phyloP scores from a whole-genome alignment of 2,797 vertebrate genomes.

The Pogonophryne albipinna region DNA sequence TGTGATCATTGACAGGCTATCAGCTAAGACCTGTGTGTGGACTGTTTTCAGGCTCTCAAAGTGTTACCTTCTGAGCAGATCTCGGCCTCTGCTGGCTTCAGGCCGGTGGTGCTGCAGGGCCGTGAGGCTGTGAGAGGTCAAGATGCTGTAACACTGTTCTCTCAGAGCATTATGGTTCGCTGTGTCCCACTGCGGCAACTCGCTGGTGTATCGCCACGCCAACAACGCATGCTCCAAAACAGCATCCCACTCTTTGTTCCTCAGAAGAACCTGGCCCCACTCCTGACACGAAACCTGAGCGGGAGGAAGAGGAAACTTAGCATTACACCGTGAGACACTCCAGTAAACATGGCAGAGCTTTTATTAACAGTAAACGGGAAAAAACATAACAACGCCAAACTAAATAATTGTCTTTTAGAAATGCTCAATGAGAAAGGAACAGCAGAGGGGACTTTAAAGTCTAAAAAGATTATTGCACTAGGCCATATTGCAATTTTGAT shows the following conservation, averaged over 20 bases:
- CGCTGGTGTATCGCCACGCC: slow-evolving; percentile 81
- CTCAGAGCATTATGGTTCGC: slow-evolving; percentile 74
- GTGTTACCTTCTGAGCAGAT: slow-evolving; percentile 80
- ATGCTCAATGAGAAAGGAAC: not conserved
- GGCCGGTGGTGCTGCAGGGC: slow-evolving; percentile 76
- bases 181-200: slow-evolving; percentile 85
- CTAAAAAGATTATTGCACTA: too few relatives aligned
- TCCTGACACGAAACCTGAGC: slow-evolving; percentile 83
- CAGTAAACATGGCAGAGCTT: not conserved
- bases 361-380: not conserved
- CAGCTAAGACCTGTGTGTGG: not conserved
- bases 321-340: not conserved
- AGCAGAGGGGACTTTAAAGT: not conserved
- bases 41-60: too few relatives aligned
- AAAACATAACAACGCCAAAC: not conserved
- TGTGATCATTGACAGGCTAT: not conserved
- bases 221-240: slow-evolving; percentile 78
- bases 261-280: slow-evolving; percentile 79
- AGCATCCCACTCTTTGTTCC: slow-evolving; percentile 77
- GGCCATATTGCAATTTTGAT: too few relatives aligned
- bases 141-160: slow-evolving; percentile 78
- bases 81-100: slow-evolving; percentile 53
- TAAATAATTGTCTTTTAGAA: not conserved
- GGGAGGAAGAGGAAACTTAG: not conserved
- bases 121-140: slow-evolving; percentile 70